A percentile compares a stretch with the other conserved stretches of the same genome.
Conservation (phyloP, 2,113 vertebrate species). For the Odontesthes bonariensis region DNA sequence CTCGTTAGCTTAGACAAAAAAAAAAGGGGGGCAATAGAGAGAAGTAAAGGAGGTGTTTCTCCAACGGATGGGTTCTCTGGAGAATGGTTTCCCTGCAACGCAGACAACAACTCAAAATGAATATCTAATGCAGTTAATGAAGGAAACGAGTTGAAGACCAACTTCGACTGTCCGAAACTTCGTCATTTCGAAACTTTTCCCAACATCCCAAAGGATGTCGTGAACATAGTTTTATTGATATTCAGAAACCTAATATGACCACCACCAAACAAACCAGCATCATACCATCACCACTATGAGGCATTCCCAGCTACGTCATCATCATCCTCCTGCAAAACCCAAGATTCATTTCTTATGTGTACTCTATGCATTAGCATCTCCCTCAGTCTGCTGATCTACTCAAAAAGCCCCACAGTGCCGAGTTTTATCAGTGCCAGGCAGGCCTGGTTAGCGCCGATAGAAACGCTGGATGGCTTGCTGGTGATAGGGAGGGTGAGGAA, state of each 20-base stretch:
- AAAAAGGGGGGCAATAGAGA: conserved; percentile 14
- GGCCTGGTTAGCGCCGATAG: conserved; percentile 69
- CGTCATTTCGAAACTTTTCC: conserved; percentile 23
- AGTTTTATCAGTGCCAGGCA: conserved; percentile 70
- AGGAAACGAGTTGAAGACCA: conserved; percentile 9
- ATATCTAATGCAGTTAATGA: conserved; percentile 4
- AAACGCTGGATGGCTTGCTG: conserved; percentile 58
- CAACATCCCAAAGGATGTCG: background rate
- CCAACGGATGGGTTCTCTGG: conserved; percentile 1
- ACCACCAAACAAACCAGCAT: conserved; percentile 26
- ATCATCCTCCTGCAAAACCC: conserved; percentile 16
- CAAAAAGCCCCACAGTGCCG: conserved; percentile 48
- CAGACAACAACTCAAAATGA: conserved; percentile 10
- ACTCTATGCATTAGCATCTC: conserved; percentile 47
- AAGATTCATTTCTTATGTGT: conserved; percentile 37
- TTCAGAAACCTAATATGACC: conserved; percentile 18
- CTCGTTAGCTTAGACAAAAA: conserved; percentile 15
- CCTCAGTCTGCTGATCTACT: conserved; percentile 33
- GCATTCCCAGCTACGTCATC: conserved; percentile 2
- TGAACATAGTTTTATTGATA: conserved; percentile 7
- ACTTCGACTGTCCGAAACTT: background rate
- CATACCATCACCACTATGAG: background rate
- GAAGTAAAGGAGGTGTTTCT: conserved; percentile 1
- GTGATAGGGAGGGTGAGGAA: conserved; percentile 52
- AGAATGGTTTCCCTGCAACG: background rate